Conservation (phyloP, 2,113 vertebrate species). For the Catharus fuscescens region DNA sequence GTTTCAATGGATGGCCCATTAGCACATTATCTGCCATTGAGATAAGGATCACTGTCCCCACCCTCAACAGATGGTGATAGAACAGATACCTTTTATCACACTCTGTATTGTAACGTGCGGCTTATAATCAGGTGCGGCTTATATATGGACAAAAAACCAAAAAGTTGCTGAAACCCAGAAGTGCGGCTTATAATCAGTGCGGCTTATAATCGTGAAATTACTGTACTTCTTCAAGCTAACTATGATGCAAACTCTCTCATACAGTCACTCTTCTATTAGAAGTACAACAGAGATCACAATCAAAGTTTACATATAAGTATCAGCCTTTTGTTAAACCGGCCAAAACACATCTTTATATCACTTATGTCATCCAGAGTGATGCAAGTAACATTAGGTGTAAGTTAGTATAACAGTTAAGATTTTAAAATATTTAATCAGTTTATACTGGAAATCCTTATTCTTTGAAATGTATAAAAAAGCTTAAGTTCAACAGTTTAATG, state of each 20-base stretch:
- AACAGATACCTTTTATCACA: no score
- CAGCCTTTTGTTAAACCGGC: not conserved
- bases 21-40: no score
- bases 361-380: not conserved
- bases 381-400: not conserved
- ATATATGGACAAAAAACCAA: no score
- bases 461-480: not conserved
- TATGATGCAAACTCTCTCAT: not conserved
- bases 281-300: not conserved
- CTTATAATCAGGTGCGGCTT: no score
- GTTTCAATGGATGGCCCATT: no score
- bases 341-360: not conserved
- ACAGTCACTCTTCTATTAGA: not conserved
- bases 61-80: no score
- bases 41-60: no score
- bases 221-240: not conserved
- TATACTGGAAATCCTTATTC: conserved; percentile 5
- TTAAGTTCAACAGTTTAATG: conserved; percentile 44
- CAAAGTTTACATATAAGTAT: not conserved
- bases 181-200: no score
- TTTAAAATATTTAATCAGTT: conserved; percentile 10
- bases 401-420: not conserved
- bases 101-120: no score
- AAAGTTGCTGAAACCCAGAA: no score
- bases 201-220: no score